phyloP scores from a whole-genome alignment of 2,113 vertebrate species.

The Gadus chalcogrammus region DNA sequence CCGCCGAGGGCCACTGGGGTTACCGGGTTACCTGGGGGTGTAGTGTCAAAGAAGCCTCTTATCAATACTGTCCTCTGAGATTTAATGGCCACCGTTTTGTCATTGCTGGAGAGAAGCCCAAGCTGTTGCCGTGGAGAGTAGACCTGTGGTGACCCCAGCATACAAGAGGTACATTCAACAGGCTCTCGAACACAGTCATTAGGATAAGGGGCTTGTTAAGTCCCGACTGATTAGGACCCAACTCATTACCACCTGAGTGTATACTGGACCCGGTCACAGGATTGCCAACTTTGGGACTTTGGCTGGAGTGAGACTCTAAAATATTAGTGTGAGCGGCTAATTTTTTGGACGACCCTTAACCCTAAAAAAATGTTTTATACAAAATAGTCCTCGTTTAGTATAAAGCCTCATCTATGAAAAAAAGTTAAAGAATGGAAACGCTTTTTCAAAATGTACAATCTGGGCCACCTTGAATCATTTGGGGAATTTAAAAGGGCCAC shows the following conservation, averaged over 20 bases:
- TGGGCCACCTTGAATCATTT: too few relatives aligned
- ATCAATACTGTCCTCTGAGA: constrained; percentile 35
- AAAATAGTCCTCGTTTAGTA: too few relatives aligned
- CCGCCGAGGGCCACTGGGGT: constrained; percentile 39
- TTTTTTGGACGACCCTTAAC: too few relatives aligned
- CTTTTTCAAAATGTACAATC: too few relatives aligned
- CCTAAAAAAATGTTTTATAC: too few relatives aligned
- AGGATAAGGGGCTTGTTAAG: constrained; percentile 61
- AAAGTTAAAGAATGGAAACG: too few relatives aligned
- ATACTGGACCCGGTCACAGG: constrained; percentile 71
- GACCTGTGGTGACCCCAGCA: constrained; percentile 44
- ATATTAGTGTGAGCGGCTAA: too few relatives aligned
- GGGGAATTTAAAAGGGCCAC: too few relatives aligned
- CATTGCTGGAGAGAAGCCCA: constrained; percentile 43
- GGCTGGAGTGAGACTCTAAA: too few relatives aligned
- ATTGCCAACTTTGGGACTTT: too few relatives aligned
- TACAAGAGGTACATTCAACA: constrained; percentile 49
- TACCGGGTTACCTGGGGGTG: constrained; percentile 37
- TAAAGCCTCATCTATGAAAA: too few relatives aligned
- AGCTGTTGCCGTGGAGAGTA: constrained; percentile 30
- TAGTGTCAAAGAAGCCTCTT: constrained; percentile 19
- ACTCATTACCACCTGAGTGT: constrained; percentile 48
- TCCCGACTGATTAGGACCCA: constrained; percentile 33
- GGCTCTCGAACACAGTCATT: constrained; percentile 62
- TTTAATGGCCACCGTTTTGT: constrained; percentile 59